phyloP scores from a whole-genome alignment of 2,888 invertebrate genomes.

The Pachycephus smyrnensis region DNA sequence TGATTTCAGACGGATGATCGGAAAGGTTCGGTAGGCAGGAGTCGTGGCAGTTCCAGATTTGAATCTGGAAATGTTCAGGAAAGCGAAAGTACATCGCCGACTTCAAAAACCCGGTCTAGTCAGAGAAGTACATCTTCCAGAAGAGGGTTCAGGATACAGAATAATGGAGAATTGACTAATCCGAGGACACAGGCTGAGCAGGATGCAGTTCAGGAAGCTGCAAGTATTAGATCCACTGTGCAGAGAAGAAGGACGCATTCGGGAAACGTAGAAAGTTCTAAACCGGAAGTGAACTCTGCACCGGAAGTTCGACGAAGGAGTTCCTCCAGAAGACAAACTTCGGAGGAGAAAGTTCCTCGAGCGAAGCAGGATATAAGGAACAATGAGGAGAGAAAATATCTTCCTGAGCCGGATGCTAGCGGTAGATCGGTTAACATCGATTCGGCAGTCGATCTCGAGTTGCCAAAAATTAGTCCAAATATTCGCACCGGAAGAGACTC shows the following conservation, averaged over 20 bases:
- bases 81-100: slow-evolving; percentile 16
- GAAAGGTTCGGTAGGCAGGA: slow-evolving; percentile 37
- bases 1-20: slow-evolving; percentile 47
- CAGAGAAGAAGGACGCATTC: not conserved
- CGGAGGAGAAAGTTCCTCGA: not conserved
- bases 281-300: not conserved
- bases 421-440: slow-evolving; percentile 4
- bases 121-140: not conserved
- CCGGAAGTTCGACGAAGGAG: slow-evolving; percentile 1
- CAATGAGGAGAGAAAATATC: slow-evolving; percentile 21
- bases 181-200: not conserved
- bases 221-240: not conserved
- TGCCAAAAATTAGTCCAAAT: slow-evolving; percentile 2
- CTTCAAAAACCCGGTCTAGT: slow-evolving; percentile 30
- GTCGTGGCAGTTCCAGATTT: slow-evolving; percentile 50
- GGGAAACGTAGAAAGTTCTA: not conserved
- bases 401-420: slow-evolving; percentile 20
- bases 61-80: slow-evolving; percentile 31
- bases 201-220: not conserved
- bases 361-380: not conserved
- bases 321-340: slow-evolving; percentile 16
- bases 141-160: not conserved
- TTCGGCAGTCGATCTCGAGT: slow-evolving; percentile 3
- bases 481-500: slow-evolving; percentile 5
- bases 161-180: not conserved